Conservation (phyloP, 37 sponge, comb jelly and placozoan species). For the Dysidea cf. avara region DNA sequence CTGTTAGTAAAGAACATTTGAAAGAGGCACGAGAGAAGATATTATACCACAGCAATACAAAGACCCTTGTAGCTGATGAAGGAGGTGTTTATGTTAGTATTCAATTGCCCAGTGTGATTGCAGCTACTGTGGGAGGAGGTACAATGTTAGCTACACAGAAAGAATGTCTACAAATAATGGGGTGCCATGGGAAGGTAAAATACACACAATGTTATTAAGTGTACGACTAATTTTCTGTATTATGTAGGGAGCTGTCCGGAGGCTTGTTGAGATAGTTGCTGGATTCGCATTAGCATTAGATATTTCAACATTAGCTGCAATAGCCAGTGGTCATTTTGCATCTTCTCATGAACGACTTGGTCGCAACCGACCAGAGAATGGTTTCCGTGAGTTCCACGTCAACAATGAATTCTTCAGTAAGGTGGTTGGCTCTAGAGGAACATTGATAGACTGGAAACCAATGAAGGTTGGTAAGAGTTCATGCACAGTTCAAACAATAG, state of each 20-base stretch:
- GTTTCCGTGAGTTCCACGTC: conserved; percentile 44
- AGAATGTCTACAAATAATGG: conserved; percentile 76
- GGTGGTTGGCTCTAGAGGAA: conserved; percentile 43
- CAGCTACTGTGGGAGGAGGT: conserved; percentile 81
- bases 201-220: no score
- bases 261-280: conserved; percentile 74
- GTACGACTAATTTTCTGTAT: no score
- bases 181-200: conserved; percentile 72
- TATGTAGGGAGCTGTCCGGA: conserved; percentile 30
- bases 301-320: conserved; percentile 58
- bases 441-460: conserved; percentile 15
- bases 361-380: conserved; percentile 59
- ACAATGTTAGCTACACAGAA: conserved; percentile 74
- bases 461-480: conserved; percentile 29
- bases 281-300: conserved; percentile 67
- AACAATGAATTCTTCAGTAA: conserved; percentile 41
- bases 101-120: conserved; percentile 45
- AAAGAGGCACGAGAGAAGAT: neutral
- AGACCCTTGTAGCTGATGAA: neutral
- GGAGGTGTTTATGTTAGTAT: conserved; percentile 67
- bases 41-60: no score
- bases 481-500: no score
- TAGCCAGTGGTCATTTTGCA: conserved; percentile 80
- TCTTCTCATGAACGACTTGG: conserved; percentile 75
- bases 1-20: conserved; percentile 22